phyloP scores from a whole-genome alignment of 2,113 vertebrate species.

The Sakesphorus luctuosus region DNA sequence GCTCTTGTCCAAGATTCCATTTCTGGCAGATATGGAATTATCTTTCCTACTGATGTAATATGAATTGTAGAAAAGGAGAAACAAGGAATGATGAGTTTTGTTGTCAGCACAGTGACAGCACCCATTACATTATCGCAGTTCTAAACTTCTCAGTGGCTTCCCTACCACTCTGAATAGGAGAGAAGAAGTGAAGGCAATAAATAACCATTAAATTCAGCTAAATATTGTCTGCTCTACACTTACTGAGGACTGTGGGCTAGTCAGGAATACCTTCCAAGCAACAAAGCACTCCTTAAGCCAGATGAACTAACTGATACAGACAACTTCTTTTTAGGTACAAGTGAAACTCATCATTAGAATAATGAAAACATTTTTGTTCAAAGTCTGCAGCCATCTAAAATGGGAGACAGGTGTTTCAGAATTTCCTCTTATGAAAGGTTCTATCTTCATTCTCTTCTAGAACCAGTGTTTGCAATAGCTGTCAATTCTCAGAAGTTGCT shows the following conservation, averaged over 20 bases:
- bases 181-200: not conserved
- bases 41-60: not conserved
- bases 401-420: not conserved
- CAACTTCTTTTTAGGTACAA: not conserved
- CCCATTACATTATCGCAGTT: not conserved
- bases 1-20: not conserved
- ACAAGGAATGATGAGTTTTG: not conserved
- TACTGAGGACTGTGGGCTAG: not conserved
- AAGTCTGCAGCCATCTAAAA: not conserved
- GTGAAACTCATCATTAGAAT: not conserved
- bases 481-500: not conserved
- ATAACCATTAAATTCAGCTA: not conserved
- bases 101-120: not conserved
- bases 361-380: not conserved
- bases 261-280: not conserved
- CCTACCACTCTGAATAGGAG: not conserved
- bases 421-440: not conserved
- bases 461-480: not conserved
- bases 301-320: not conserved
- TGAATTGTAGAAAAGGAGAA: not conserved
- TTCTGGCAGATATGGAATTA: not conserved
- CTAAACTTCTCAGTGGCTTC: not conserved
- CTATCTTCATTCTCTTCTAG: not conserved
- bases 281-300: not conserved
- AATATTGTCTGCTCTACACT: not conserved